Base-by-base conservation (phyloP, 2,888 invertebrate species). In the Pegoplata infirma region DNA sequence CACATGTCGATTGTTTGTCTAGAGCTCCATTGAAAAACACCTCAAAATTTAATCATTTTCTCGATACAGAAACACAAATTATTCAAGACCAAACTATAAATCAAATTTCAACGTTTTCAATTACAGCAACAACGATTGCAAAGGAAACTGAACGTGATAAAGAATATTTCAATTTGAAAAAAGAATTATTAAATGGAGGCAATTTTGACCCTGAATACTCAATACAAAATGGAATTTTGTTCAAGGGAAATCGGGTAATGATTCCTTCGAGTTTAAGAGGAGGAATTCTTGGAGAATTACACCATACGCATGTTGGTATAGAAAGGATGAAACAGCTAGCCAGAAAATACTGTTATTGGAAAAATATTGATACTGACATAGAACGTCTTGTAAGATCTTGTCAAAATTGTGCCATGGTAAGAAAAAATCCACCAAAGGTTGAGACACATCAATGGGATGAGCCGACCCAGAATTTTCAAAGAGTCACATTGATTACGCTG, bases 241-340 rank as follows among this genome's bases (percentile, higher is more conserved):
- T 58, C 23, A 58, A 58, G 10, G 40, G 21, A 23, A 44, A 58
- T 5, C 21, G 58, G 44, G 44, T 59, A 4, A 46, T 59, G 44
- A 46, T 59, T 2, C 59, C 44, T 10, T 1, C 25, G n/a, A 59
- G 16, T 0, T 12, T 59, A 16, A 2, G 59, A 1, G 25, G 4
- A 44, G 12, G 16, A 59, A 59, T 59, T 59, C 12, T 59, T 1
- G 16, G 7, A 16, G 44, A 59, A 44, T 44, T 47, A 49, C 46
- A 16, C 53, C 71, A 58, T 17, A 72, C 83, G 17, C 84, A 86
- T 61, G 71, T 82, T n/a, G 85, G 85, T n/a, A 81, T 85, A 2
- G 82, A 81, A 8, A 81, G 82, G 63, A 86, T 85, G 83, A 85
- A 86, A 81, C 81, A 82, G 17, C 58, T 84, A 12, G 84, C 84